Evolutionary conservation across 2,888 invertebrate species (phyloP), one percentile per base, ranked within the genome.

Genomic region (Drosophila neotestacea): DNA sequence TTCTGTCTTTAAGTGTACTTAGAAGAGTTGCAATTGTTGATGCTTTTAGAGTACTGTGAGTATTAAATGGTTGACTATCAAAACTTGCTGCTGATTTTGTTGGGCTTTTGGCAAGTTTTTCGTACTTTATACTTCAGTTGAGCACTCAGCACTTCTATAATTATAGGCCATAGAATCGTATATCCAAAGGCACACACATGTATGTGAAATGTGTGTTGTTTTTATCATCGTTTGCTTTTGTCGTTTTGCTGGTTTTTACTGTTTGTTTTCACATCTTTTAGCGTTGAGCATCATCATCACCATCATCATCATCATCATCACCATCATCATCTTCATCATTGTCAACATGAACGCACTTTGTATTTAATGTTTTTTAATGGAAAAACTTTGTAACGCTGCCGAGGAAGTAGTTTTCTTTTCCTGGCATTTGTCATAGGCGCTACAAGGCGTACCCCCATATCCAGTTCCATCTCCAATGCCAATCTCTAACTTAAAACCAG

Each of bases 301-400:
- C 58, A 46, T 42, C 42, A 59, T 54, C 60, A 61, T 3, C 59
- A 63, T 22, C 59, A 70, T 59, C 50, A 61, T 50, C 46, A 39
- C 44, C 47, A 68, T 50, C 56, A 54, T n/a, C 50, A 61, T 50
- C 46, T 36, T 48, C 47, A 68, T 50, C 56, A 55, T 42, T 67
- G 58, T n/a, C 70, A 70, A 52, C 74, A 72, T 70, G 64, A 75
- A 78, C 81, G 77, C 80, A 80, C 77, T 80, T 80, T 80, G 77
- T 80, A 80, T 77, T 80, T 80, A 80, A 80, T 80, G 78, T 80
- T 76, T 81, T 79, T 76, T 81, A 81, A 81, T 81, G 79, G 81
- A 81, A 81, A 81, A 81, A 81, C 81, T 81, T 79, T 81, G 81
- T 81, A 75, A 78, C 69, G 67, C 81, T 69, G 63, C 73, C 52